Percentiles rank a stretch among this genome's conserved stretches.
Conservation (phyloP, 2,113 vertebrate species). For the Clupea harengus region DNA sequence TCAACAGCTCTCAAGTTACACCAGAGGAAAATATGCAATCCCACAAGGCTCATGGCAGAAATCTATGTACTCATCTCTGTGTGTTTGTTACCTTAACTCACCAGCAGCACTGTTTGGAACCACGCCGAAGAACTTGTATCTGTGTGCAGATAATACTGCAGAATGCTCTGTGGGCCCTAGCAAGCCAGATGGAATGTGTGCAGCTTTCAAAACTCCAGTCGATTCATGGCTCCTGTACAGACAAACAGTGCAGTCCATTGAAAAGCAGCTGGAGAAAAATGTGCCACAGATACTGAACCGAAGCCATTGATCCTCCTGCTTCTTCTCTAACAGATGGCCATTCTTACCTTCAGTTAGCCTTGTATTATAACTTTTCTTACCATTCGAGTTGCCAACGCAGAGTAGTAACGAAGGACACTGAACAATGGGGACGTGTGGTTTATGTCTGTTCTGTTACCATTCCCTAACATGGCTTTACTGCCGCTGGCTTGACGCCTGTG, state of each 20-base stretch:
- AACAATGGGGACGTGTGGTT: not conserved
- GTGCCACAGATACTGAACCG: not conserved
- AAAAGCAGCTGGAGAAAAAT: not conserved
- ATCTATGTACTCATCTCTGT: not conserved
- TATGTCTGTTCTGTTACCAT: not conserved
- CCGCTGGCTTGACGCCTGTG: not conserved
- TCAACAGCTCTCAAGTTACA: conserved; percentile 10
- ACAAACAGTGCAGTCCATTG: not conserved
- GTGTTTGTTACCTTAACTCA: not conserved
- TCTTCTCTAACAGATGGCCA: not conserved
- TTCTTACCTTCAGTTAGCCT: not conserved
- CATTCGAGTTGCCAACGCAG: not conserved
- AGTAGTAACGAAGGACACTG: not conserved
- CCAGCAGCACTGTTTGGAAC: not conserved
- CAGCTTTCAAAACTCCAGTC: not conserved
- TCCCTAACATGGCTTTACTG: not conserved
- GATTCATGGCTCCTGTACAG: not conserved
- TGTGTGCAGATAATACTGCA: not conserved
- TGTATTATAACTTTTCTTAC: not conserved
- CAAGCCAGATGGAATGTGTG: not conserved
- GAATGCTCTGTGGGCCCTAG: not conserved
- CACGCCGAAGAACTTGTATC: not conserved
- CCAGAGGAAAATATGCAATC: not conserved
- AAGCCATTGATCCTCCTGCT: not conserved
- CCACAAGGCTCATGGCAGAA: not conserved